Percentiles rank a stretch among this genome's conserved stretches.
phyloP scores from a whole-genome alignment of 1,140 invertebrate genomes.

The Lepidurus couesii region DNA sequence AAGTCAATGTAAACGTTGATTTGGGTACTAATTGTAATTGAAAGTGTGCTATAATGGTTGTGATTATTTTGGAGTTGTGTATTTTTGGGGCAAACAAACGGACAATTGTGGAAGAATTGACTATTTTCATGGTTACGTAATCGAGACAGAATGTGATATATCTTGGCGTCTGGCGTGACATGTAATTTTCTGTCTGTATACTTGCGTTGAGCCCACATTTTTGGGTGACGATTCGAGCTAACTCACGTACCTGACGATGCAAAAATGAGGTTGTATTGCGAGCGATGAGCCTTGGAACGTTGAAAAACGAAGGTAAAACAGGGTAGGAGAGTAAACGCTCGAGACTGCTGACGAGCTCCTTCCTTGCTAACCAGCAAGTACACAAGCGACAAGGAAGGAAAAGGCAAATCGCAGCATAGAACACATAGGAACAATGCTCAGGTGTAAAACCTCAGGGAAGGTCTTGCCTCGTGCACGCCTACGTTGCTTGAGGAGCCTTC shows the following conservation, averaged over 20 bases:
- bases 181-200: neutral
- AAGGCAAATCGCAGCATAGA: neutral
- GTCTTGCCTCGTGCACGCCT: conserved; percentile 6
- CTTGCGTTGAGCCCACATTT: neutral
- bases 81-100: no score
- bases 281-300: neutral
- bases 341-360: neutral
- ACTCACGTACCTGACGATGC: neutral
- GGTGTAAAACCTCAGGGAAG: conserved; percentile 18
- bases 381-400: neutral
- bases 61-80: no score
- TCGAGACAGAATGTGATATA: no score
- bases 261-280: neutral
- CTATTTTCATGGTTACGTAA: no score
- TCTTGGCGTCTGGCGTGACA: neutral
- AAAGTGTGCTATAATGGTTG: neutral
- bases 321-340: neutral
- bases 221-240: neutral
- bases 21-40: neutral
- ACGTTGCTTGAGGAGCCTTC: conserved; percentile 11
- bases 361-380: neutral
- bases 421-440: conserved; percentile 18
- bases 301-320: conserved; percentile 10
- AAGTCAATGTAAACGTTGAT: neutral
- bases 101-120: no score